Conservation (phyloP, 2,113 vertebrate genomes). For the Alces alces region DNA sequence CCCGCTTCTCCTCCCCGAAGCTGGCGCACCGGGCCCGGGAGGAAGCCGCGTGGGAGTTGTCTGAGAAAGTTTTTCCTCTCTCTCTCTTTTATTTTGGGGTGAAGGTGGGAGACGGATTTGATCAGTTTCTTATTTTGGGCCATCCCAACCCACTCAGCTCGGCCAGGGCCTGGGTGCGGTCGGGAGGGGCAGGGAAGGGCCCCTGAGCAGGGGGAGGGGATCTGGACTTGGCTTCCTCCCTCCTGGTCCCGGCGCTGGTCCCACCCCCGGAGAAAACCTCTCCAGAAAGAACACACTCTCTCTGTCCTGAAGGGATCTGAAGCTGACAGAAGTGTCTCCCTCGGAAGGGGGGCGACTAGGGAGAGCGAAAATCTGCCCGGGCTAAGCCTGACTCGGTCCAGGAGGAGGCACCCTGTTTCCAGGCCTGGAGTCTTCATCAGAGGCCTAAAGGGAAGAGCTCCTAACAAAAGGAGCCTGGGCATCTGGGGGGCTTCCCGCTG, state of each 20-base stretch:
- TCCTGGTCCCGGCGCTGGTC: not conserved
- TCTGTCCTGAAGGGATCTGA: not conserved
- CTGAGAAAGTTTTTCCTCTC: slow-evolving; percentile 52
- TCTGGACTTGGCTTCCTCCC: slow-evolving; percentile 15
- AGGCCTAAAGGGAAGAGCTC: not conserved
- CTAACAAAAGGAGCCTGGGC: slow-evolving; percentile 52
- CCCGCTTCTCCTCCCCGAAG: not conserved
- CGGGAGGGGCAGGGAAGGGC: slow-evolving; percentile 56
- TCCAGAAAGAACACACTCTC: not conserved
- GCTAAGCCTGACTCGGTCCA: not conserved
- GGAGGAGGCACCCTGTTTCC: not conserved
- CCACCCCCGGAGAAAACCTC: not conserved
- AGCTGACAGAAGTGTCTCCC: not conserved
- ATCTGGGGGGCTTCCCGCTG: slow-evolving; percentile 33
- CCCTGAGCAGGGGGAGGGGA: slow-evolving; percentile 25
- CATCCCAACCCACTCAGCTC: slow-evolving; percentile 65
- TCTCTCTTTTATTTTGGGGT: slow-evolving; percentile 66
- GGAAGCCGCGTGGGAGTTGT: slow-evolving; percentile 65
- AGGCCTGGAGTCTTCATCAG: not conserved
- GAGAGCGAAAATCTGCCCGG: not conserved
- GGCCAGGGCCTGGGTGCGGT: slow-evolving; percentile 64
- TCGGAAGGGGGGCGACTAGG: not conserved
- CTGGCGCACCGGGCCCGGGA: slow-evolving; percentile 29
- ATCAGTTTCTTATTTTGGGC: slow-evolving; percentile 72
- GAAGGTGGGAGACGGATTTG: slow-evolving; percentile 70